These are phyloP conservation scores for Punctoribates punctum DNA, from an alignment of 2,888 invertebrate species.

Conservation along the genomic window DNA sequence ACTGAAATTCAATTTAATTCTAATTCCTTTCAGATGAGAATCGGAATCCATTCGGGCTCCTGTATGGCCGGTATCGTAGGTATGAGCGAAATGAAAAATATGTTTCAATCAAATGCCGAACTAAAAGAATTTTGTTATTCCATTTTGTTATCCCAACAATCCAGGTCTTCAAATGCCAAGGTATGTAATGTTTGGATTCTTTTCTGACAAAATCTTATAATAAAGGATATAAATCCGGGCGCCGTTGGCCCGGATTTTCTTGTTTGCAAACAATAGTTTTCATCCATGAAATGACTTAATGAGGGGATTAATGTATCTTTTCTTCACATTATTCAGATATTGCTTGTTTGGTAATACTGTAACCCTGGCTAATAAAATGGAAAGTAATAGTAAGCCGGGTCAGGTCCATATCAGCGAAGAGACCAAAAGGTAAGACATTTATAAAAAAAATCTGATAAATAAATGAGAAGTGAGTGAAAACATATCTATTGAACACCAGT, in stretches of 20 bases:
- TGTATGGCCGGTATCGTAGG: slow-evolving; percentile 47
- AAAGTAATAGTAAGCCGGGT: slow-evolving; percentile 44
- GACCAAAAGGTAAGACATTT: slow-evolving; percentile 44
- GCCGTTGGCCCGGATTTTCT: too few relatives aligned
- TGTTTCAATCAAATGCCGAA: neutral
- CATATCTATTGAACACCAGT: neutral
- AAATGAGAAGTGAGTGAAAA: neutral
- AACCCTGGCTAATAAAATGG: slow-evolving; percentile 46
- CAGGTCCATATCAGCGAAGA: slow-evolving; percentile 47
- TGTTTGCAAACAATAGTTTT: too few relatives aligned
- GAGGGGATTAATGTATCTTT: slow-evolving; percentile 27
- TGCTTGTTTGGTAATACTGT: slow-evolving; percentile 48
- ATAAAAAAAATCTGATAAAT: neutral
- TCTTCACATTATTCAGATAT: slow-evolving; percentile 39
- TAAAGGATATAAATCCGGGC: too few relatives aligned
- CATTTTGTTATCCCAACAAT: neutral
- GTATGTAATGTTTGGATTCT: slow-evolving; percentile 13
- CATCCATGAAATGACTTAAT: too few relatives aligned
- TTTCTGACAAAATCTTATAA: too few relatives aligned
- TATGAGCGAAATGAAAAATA: neutral
- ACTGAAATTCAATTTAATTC: neutral
- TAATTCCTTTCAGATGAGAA: slow-evolving; percentile 44
- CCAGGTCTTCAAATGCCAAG: slow-evolving; percentile 19
- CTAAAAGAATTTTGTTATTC: neutral
- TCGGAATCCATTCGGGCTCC: slow-evolving; percentile 47